Base-by-base conservation (phyloP, 2,797 vertebrate species). In the Coilia nasus region DNA sequence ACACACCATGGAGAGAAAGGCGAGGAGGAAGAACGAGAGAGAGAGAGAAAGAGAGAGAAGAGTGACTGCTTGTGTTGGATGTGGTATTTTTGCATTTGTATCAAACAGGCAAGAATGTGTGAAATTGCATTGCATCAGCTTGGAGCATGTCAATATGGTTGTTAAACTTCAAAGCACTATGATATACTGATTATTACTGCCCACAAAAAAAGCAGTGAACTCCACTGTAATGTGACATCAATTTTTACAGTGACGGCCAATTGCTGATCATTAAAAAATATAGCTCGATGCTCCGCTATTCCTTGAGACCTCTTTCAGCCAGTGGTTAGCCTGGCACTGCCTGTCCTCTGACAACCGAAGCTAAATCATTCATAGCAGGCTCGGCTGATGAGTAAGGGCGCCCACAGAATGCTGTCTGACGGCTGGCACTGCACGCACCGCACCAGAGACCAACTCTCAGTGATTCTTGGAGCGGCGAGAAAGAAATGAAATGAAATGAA, bases 401-500 rank as follows among this genome's bases (percentile, higher is more conserved):
- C 88, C n/a, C n/a, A 47, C 78, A 88, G 89, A 87, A 91, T 91
- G 87, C 87, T 91, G 23, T 41, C 82, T 87, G 89, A 86, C 91
- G 90, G 90, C 87, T 90, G 87, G 89, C 84, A 82, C 81, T 86
- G 90, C 89, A 64, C 85, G 88, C 93, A 87, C 21, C 83, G 84
- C 87, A 88, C 88, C 88, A 88, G 88, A 89, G 87, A 91, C 91
- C 81, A 89, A 90, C 87, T 92, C 88, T 91, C 90, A 87, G 89
- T 85, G 47, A 21, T 83, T 87, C 83, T 86, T 90, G 93, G 93
- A 93, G 93, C 86, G 56, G 87, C 85, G 62, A 90, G 90, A 91
- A 87, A 86, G 90, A 92, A 93, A 93, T 92, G 90, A 94, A 93
- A 92, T 93, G 90, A 93, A 95, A 94, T 94, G 90, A 94, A 94